These are phyloP conservation scores for Phortica magna DNA, from an alignment of 2,888 invertebrate genomes.

Conservation along the genomic window DNA sequence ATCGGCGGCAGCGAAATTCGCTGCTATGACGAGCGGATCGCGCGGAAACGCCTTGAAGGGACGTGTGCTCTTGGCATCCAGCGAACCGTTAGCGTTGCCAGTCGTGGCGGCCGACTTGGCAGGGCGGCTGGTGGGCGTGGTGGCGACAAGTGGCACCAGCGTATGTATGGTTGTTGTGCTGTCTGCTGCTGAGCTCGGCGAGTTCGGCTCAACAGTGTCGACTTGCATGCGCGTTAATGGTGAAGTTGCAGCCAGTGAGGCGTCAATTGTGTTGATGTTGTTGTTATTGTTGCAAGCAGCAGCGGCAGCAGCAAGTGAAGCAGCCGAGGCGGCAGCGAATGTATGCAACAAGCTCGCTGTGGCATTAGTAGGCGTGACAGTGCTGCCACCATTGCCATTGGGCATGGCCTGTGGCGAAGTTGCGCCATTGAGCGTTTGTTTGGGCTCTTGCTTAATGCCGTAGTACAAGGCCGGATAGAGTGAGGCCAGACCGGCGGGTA, in stretches of 20 bases:
- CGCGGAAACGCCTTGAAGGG: constrained; percentile 87
- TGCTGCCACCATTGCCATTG: constrained; percentile 47
- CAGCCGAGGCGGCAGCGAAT: constrained; percentile 55
- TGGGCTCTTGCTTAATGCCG: constrained; percentile 60
- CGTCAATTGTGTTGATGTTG: constrained; percentile 59
- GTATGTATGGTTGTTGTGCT: constrained; percentile 40
- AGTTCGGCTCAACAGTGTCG: background rate
- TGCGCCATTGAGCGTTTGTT: background rate
- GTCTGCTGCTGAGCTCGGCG: constrained; percentile 40
- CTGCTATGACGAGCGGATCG: constrained; percentile 82
- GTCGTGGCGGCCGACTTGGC: constrained; percentile 47
- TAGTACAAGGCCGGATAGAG: constrained; percentile 66
- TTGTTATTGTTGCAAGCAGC: constrained; percentile 37
- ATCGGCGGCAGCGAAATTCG: constrained; percentile 80
- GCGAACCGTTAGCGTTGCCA: constrained; percentile 52
- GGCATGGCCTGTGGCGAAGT: background rate
- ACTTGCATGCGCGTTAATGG: too few species aligned
- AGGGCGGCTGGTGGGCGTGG: constrained; percentile 52
- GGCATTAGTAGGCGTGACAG: constrained; percentile 48
- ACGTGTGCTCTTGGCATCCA: constrained; percentile 78
- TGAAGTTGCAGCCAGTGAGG: background rate
- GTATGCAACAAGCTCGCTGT: constrained; percentile 55
- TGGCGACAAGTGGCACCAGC: constrained; percentile 34
- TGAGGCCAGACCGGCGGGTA: constrained; percentile 47
- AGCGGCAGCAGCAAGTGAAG: constrained; percentile 45